Base-by-base conservation (phyloP, 1,140 invertebrate genomes). In the Neodiprion pinetum region DNA sequence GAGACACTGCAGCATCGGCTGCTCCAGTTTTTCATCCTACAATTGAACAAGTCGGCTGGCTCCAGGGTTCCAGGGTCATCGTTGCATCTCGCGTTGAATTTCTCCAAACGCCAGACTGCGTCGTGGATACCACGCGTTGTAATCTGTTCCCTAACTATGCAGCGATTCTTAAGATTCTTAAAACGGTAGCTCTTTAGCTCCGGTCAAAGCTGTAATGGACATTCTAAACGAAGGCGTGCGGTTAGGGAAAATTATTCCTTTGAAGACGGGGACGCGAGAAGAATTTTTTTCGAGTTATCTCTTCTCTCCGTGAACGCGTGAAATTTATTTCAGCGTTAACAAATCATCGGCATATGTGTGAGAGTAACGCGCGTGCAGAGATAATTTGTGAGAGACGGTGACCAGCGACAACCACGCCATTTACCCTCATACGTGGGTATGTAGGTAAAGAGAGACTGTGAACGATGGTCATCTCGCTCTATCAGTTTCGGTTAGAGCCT, bases 261-360 rank as follows among this genome's bases (percentile, higher is more conserved):
- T 61, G 4, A 61, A 12, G 53, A 9, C 4, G 53, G 9, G n/a
- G 4, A 61, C 11, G 53, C 9, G n/a, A 61, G 28, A 9, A 61
- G 53, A 17, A 61, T 61, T 61, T 5, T 61, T 61, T 12, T 61
- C 53, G 5, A 17, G 5, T 9, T 9, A 14, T 61, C n/a, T 61
- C n/a, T 61, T 61, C 53, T 61, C 53, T 17, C 53, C 53, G n/a
- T 61, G n/a, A 9, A 61, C 53, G 53, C 53, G 53, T 61, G 53
- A 61, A 61, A 61, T 61, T 61, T 61, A 61, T 61, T 61, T 61
- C 53, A 61, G n/a, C 53, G n/a, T 61, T 61, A 9, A 61, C 53
- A 61, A 61, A 61, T 61, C 53, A 61, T 61, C 53, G 53, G 53
- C 11, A 12, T 9, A 14, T 61, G 9, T 53, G 10, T 61, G 28